Conservation (phyloP, 1,140 invertebrate species). For the Phthorimaea operculella region DNA sequence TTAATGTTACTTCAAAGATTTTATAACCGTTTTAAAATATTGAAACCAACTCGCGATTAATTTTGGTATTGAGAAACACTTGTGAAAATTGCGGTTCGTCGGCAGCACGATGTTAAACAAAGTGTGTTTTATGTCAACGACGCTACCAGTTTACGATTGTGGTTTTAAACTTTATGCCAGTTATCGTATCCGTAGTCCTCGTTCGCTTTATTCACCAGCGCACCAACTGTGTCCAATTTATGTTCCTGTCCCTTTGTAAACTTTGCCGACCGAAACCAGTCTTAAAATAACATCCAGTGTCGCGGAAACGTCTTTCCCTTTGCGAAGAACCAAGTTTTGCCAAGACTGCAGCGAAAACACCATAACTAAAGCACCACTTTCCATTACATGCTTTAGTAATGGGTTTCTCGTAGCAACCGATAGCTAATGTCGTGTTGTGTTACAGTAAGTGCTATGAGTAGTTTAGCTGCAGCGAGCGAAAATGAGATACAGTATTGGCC, state of each 20-base stretch:
- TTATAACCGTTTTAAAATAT: no score
- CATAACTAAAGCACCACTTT: no score
- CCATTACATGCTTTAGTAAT: no score
- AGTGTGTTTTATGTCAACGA: not conserved
- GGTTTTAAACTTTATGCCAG: not conserved
- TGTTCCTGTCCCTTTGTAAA: not conserved
- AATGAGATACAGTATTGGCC: conserved; percentile 46
- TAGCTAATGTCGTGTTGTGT: not conserved
- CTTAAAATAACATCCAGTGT: no score
- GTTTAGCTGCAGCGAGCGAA: not conserved
- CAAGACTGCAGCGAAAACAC: no score
- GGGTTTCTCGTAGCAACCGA: not conserved
- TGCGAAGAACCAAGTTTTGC: no score
- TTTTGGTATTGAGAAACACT: no score
- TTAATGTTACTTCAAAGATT: no score
- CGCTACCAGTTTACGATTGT: not conserved
- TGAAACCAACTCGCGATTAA: no score
- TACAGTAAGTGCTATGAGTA: not conserved
- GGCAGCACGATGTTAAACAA: not conserved
- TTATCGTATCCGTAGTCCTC: not conserved
- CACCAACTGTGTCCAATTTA: conserved; percentile 1
- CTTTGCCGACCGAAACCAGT: not conserved
- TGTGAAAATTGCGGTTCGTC: no score
- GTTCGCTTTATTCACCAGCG: not conserved
- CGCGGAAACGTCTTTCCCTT: no score